Percentiles rank a stretch among this genome's conserved stretches.
phyloP scores from a whole-genome alignment of 1,140 invertebrate species.

The Dendrolimus kikuchii region DNA sequence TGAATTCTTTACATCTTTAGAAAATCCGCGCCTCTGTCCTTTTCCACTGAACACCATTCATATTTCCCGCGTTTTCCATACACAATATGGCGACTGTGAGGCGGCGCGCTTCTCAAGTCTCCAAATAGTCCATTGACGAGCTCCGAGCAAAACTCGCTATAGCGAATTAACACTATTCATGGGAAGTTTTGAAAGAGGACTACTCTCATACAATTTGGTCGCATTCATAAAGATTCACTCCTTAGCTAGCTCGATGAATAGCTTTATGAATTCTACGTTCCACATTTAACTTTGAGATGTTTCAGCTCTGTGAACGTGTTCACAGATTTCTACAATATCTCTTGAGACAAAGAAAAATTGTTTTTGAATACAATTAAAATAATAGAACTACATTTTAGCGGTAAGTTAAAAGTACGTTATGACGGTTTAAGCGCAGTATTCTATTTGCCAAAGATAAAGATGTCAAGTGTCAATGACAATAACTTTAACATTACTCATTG shows the following conservation, averaged over 20 bases:
- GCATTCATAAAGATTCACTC: conserved; percentile 70
- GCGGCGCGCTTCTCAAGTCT: conserved; percentile 51
- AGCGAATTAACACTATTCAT: conserved; percentile 64
- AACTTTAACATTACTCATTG: no score
- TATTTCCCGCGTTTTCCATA: conserved; percentile 66
- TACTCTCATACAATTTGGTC: conserved; percentile 70
- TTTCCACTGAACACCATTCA: conserved; percentile 47
- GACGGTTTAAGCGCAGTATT: no score
- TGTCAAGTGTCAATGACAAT: no score
- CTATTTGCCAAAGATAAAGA: no score
- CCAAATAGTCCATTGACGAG: conserved; percentile 64
- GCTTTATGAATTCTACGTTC: conserved; percentile 57
- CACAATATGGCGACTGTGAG: conserved; percentile 55
- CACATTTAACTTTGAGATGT: conserved; percentile 36
- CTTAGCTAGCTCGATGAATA: conserved; percentile 63
- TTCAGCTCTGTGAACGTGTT: no score
- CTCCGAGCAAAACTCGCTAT: conserved; percentile 67
- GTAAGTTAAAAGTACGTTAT: no score
- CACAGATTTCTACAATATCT: no score
- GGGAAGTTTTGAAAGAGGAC: conserved; percentile 68
- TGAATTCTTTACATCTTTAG: conserved; percentile 8
- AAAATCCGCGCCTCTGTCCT: conserved; percentile 46
- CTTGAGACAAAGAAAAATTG: no score
- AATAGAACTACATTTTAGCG: no score
- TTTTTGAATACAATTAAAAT: no score